Base-by-base conservation (phyloP, 2,113 vertebrate species). In the Aphyosemion australe region DNA sequence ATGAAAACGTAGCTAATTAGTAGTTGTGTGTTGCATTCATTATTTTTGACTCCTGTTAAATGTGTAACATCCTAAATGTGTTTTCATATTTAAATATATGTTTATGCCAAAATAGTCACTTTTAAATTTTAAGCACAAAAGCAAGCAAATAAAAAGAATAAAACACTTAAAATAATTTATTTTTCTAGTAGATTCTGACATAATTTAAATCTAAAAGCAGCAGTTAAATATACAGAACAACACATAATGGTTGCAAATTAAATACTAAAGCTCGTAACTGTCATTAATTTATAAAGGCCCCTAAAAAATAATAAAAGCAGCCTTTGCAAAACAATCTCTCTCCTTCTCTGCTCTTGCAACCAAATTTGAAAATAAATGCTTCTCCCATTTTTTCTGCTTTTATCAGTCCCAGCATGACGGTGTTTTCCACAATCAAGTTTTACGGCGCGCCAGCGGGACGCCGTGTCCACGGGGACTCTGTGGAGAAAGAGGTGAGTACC, bases 361-460 rank as follows among this genome's bases (percentile, higher is more conserved):
- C 51, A 73, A 66, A 80, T 71, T 60, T 80, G 26, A 77, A 69
- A 67, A 84, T 72, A 77, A 78, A 82, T 70, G 74, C 64, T 74
- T 70, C 55, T 65, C 32, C 31, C 34, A 62, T 79, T 75, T 81
- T 80, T 48, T 18, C n/a, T 76, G 68, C 46, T 67, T 88, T 82
- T 88, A 89, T 84, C 75, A 70, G 69, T 74, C 89, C 61, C 90
- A 89, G 90, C 84, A 41, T 91, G 90, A 53, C 26, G 80, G 75
- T 84, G 83, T 90, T 90, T 90, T 88, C 84, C 78, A 90, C 86
- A 91, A 88, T 91, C 87, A 87, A 86, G 83, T 92, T 92, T 91
- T 89, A 92, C 73, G 76, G 84, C 65, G 55, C 69, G 73, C 69
- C 83, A 80, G 84, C 87, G 65, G 85, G 84, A 79, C 72, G 41